Conservation (phyloP, 2,797 vertebrate genomes). For the Amblyraja radiata region DNA sequence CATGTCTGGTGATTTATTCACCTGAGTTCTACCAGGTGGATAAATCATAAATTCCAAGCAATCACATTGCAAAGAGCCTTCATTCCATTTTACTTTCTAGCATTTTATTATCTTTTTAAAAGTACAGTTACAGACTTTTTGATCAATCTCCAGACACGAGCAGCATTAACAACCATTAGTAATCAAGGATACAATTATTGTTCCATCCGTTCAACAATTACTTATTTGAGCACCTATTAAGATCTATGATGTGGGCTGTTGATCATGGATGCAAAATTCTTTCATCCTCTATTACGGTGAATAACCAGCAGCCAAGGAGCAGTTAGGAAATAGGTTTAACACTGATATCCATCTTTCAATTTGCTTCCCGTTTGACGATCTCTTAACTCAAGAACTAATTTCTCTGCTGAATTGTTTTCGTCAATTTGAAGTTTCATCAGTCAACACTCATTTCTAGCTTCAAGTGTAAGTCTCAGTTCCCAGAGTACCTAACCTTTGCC, state of each 20-base stretch:
- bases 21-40: not conserved
- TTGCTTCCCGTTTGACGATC: constrained; percentile 1
- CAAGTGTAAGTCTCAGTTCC: not conserved
- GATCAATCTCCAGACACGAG: not conserved
- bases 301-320: not conserved
- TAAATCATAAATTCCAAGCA: too few relatives aligned
- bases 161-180: not conserved
- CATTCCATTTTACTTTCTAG: not conserved
- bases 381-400: not conserved
- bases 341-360: not conserved
- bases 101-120: constrained; percentile 1
- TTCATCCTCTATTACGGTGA: not conserved
- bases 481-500: constrained; percentile 20
- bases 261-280: not conserved
- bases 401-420: constrained; percentile 25
- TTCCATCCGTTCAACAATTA: not conserved
- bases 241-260: not conserved
- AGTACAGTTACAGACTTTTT: not conserved
- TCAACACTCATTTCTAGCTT: constrained; percentile 10
- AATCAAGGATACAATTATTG: not conserved
- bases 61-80: not conserved
- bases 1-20: not conserved
- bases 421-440: constrained; percentile 35
- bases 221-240: not conserved
- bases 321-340: not conserved